Conservation (phyloP, 2,113 vertebrate species). For the Eudyptes chrysolophus region DNA sequence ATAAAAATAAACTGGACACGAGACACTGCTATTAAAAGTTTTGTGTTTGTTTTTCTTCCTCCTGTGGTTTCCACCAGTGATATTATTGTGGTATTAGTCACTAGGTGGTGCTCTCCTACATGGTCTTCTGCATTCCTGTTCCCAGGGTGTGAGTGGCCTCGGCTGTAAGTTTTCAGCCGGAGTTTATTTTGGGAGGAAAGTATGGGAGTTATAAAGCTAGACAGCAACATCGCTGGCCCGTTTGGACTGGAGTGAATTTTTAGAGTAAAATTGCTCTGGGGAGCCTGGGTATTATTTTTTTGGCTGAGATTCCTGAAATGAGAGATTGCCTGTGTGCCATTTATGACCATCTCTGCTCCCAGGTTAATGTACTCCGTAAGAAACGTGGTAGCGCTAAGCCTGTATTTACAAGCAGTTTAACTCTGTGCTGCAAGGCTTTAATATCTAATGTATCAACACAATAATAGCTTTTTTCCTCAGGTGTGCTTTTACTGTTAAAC, state of each 20-base stretch:
- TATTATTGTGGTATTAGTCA: not conserved
- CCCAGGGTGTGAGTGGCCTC: not conserved
- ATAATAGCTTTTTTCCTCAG: not conserved
- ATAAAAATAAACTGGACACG: accelerated
- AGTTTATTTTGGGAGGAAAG: not conserved
- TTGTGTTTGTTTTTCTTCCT: not conserved
- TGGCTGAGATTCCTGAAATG: not conserved
- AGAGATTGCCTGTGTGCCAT: not conserved
- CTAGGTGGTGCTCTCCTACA: slow-evolving; percentile 31
- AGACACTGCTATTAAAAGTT: not conserved
- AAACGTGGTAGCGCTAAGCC: not conserved
- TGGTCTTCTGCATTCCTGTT: not conserved
- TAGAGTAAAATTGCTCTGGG: not conserved
- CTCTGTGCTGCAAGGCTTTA: not conserved
- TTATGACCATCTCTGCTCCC: not conserved
- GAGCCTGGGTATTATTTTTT: not conserved
- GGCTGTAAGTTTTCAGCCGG: not conserved
- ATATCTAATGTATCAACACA: too few species aligned
- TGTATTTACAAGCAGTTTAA: not conserved
- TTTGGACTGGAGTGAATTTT: not conserved
- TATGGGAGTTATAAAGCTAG: not conserved
- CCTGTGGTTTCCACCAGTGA: not conserved
- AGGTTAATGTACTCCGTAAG: not conserved
- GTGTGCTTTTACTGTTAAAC: not conserved
- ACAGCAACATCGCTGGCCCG: accelerated